Evolutionary conservation across 37 sponge, comb jelly and placozoan genomes (phyloP).

Genomic region (Haliclona indistincta): DNA sequence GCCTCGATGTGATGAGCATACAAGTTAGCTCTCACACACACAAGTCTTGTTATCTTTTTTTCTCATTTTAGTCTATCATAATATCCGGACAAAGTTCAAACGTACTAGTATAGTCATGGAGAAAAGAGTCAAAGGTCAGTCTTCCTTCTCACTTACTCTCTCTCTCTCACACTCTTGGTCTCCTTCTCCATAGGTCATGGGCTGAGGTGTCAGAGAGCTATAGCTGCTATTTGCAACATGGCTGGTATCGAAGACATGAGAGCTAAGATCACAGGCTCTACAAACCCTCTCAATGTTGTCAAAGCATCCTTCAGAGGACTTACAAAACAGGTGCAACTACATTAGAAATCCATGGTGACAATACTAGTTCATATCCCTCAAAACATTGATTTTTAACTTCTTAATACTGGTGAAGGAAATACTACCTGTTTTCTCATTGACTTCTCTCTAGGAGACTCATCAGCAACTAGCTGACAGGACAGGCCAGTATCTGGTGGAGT

Average conservation of each 20-base stretch:
- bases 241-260: slow-evolving; percentile 77
- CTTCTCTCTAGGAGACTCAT: slow-evolving; percentile 60
- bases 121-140: slow-evolving; percentile 55
- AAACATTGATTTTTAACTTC: background rate
- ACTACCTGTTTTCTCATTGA: background rate
- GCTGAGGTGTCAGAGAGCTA: slow-evolving; percentile 71
- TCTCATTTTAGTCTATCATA: slow-evolving; percentile 82
- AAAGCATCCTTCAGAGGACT: slow-evolving; percentile 79
- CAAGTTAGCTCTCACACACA: no score
- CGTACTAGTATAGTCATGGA: slow-evolving; percentile 71
- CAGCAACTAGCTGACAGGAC: slow-evolving; percentile 76
- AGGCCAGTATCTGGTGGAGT: slow-evolving; percentile 74
- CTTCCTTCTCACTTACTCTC: background rate
- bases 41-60: no score
- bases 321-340: slow-evolving; percentile 45
- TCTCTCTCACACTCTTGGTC: background rate
- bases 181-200: slow-evolving; percentile 48
- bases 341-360: background rate
- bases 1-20: slow-evolving; percentile 77
- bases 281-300: slow-evolving; percentile 78
- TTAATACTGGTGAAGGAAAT: background rate
- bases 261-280: slow-evolving; percentile 81
- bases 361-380: background rate
- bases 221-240: slow-evolving; percentile 68
- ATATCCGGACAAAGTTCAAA: slow-evolving; percentile 58